Evolutionary conservation across 1,140 invertebrate species (phyloP).

Genomic region (Neuroterus valhalla): DNA sequence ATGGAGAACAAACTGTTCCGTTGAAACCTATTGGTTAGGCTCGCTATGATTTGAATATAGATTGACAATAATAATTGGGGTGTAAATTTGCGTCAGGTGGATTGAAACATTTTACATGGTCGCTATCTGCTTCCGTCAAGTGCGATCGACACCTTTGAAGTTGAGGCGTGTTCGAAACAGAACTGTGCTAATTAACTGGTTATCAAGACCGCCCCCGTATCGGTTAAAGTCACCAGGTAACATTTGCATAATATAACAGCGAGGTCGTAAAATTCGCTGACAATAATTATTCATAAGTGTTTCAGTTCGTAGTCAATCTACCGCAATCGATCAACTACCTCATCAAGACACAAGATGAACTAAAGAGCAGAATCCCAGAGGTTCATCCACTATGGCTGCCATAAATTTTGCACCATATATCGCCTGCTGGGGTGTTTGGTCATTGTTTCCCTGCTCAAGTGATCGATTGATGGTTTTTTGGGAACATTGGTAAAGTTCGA

Average conservation of each 20-base stretch:
- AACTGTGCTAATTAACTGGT: conserved; percentile 61
- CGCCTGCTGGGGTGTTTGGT: no score
- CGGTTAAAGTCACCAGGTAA: conserved; percentile 39
- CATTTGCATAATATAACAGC: background rate
- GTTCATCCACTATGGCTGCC: no score
- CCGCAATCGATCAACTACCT: no score
- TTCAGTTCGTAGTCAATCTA: no score
- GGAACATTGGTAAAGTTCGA: no score
- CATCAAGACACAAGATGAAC: no score
- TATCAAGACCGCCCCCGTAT: conserved; percentile 43
- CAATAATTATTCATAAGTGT: conserved; percentile 51
- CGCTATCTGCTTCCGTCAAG: conserved; percentile 37
- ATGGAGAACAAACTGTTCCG: background rate
- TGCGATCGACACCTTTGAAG: conserved; percentile 52
- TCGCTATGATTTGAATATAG: background rate
- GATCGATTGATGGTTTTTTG: no score
- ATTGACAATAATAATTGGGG: background rate
- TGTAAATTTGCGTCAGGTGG: conserved; percentile 9
- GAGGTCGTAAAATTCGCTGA: conserved; percentile 44
- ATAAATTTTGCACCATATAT: no score
- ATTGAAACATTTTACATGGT: conserved; percentile 11
- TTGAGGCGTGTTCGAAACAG: conserved; percentile 57
- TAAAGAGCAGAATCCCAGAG: no score
- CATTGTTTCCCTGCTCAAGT: no score
- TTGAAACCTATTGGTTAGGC: background rate